Base-by-base conservation (phyloP, 2,797 vertebrate genomes). In the Lateolabrax maculatus region DNA sequence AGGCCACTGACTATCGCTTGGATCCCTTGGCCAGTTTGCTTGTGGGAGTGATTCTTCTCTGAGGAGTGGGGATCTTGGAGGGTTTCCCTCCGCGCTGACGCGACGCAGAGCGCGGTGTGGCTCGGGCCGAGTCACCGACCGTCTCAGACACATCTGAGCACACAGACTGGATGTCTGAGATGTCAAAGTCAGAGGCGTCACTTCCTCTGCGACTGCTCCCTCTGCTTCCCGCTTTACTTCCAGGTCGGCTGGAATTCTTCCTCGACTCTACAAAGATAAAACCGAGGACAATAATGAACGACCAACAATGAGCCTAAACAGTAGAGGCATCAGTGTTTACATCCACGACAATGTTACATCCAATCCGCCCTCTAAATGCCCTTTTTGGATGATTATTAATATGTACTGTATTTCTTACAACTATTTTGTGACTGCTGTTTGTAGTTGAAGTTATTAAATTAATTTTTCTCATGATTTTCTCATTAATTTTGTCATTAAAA, bases 101-200 rank as follows among this genome's bases (percentile, higher is more conserved):
- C 89, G 96, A 94, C 31, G 94, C 92, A 9, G 97, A 95, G 84
- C 97, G 96, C 6, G 97, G 96, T 0, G 94, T 95, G 0, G 93
- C 94, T 71, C 96, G 95, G 71, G 93, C 87, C 1, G 96, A 87
- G 60, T 96, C 96, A 12, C 95, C 96, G 21, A 95, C 96, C 9
- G 94, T 96, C 92, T 99, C 98, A 1, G 96, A 97, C 88, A 91
- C 72, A 9, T 99, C 98, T 2, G 98, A 99, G 91, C 96, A 99
- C 53, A 98, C 97, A 0, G 98, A 99, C 90, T 98, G 97, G 92
- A 99, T 99, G 91, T 99, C 98, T 1, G 98, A 99, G 94, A 99
- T 99, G 94, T 99, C 98, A 81, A 99, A 99, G 94, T 99, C 98
- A 1, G 98, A 99, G 0, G 98, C 98, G 0, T 99, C 98, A 0